Evolutionary conservation across 2,888 invertebrate genomes (phyloP).

Genomic region (Pherbina coryleti): DNA sequence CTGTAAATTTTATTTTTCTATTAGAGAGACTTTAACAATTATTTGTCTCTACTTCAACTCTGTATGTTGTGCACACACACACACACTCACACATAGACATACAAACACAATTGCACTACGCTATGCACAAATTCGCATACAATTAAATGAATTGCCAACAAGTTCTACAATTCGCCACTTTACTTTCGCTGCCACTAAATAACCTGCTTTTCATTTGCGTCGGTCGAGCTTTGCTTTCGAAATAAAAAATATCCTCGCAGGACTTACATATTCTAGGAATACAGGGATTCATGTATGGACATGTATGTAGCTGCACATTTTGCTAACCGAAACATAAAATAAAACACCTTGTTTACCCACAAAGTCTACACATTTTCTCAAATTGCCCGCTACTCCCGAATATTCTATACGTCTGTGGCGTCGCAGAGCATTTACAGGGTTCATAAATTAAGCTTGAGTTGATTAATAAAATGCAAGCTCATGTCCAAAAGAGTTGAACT

Average conservation of each 20-base stretch:
- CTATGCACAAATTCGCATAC: not conserved
- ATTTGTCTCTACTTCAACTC: constrained; percentile 27
- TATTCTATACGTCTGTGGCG: not conserved
- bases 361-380: not conserved
- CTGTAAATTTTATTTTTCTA: constrained; percentile 33
- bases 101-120: constrained; percentile 18
- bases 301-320: constrained; percentile 5
- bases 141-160: constrained; percentile 24
- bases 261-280: not conserved
- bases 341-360: constrained; percentile 11
- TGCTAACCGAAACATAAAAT: constrained; percentile 2
- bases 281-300: not conserved
- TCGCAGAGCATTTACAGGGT: too few species aligned
- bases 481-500: too few species aligned
- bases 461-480: too few species aligned
- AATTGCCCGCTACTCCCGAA: not conserved
- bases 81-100: constrained; percentile 13
- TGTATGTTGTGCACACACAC: not conserved
- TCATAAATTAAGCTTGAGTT: too few species aligned
- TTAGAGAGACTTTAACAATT: constrained; percentile 36
- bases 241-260: not conserved
- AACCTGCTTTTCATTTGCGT: constrained; percentile 26
- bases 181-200: constrained; percentile 26
- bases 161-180: constrained; percentile 28
- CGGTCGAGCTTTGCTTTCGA: constrained; percentile 4